Base-by-base conservation (phyloP, 2,113 vertebrate genomes). In the Laterallus jamaicensis region DNA sequence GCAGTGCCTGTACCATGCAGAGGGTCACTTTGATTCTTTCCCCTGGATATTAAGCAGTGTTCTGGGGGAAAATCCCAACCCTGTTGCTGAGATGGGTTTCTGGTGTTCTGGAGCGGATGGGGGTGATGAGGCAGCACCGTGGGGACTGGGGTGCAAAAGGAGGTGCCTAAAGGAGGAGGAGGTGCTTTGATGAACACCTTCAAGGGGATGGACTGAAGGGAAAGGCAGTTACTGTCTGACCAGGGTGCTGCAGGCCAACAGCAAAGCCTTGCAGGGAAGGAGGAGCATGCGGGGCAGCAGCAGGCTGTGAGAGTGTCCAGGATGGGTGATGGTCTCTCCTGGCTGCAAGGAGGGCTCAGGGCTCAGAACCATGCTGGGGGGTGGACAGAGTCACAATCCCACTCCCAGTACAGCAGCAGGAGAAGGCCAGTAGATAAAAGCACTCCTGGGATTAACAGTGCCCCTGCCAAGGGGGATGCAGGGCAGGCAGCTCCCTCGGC, bases 41-140 rank as follows among this genome's bases (percentile, higher is more conserved):
- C 20, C 10, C 31, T 10, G 79, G 49, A 13, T 78, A 20, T 26
- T 64, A 16, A 58, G 29, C 2, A 4, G 3, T 0, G 0, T 11
- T 6, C 21, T 8, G 32, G 5, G 17, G n/a, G 60, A 6, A 24
- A 85, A 44, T 15, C 3, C 0, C 0, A 0, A 17, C 64, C 49
- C n/a, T 49, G 12, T 7, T 20, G 31, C 59, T 49, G 78, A 14
- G 39, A 2, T 1, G 7, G 40, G 37, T 25, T 68, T 49, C 73
- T 49, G 58, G 32, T 29, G 29, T 47, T 49, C 49, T 49, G 59
- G 56, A 18, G 15, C 19, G 24, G 18, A 47, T 35, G 32, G 24
- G 28, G 28, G 22, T 5, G 9, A 22, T 0, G 35, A 85, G 58
- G 32, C 78, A 67, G 37, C 4, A 12, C 12, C 0, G 0, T 9